Conservation (phyloP, 2,113 vertebrate species). For the Ictalurus furcatus region DNA sequence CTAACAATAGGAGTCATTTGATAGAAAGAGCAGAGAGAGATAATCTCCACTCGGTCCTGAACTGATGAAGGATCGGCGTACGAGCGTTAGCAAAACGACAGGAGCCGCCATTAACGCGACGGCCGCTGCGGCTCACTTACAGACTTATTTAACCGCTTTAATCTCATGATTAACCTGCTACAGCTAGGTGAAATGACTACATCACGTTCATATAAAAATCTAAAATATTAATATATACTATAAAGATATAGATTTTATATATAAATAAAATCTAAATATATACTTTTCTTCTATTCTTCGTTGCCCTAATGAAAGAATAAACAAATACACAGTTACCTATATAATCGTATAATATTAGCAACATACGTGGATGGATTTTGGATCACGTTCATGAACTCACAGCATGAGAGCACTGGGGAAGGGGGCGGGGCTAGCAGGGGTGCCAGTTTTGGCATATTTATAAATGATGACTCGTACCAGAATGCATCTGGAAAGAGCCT, state of each 20-base stretch:
- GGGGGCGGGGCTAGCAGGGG: background rate
- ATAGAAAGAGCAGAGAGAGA: conserved; percentile 22
- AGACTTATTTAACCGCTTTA: conserved; percentile 30
- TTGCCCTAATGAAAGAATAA: background rate
- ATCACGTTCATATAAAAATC: background rate
- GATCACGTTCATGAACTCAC: background rate
- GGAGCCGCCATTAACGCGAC: conserved; percentile 37
- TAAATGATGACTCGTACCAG: background rate
- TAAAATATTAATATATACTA: background rate
- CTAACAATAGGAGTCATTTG: conserved; percentile 33
- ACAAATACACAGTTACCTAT: background rate
- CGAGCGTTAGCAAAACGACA: conserved; percentile 43
- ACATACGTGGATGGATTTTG: background rate
- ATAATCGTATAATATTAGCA: background rate
- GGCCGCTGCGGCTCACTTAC: background rate
- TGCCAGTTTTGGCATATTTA: no score
- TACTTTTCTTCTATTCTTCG: no score
- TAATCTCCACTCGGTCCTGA: conserved; percentile 47
- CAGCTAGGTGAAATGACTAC: no score
- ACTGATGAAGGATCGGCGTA: conserved; percentile 43
- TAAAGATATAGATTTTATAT: no score
- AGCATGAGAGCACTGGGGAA: background rate
- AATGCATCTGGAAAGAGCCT: background rate
- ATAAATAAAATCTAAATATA: no score
- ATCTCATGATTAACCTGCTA: conserved; percentile 16